Evolutionary conservation across 2,888 invertebrate species (phyloP).

Genomic region (Pogonocherus hispidulus): DNA sequence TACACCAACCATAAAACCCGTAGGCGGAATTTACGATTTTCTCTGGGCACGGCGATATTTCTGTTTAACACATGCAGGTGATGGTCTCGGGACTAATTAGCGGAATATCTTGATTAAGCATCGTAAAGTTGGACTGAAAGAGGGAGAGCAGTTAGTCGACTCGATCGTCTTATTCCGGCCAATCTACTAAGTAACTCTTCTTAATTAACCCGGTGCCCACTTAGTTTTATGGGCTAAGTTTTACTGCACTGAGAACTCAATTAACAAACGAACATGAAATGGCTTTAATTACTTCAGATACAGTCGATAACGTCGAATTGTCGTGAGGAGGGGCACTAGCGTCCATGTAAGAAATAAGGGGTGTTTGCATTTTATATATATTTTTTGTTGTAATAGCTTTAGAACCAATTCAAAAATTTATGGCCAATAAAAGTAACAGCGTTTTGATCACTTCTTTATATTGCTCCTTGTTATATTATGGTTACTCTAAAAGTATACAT

Average conservation of each 20-base stretch:
- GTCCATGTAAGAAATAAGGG: conserved; percentile 12
- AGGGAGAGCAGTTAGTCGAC: conserved; percentile 27
- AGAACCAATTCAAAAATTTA: conserved; percentile 1
- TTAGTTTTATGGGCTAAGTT: conserved; percentile 63
- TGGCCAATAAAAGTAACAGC: conserved; percentile 9
- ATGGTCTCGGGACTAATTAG: conserved; percentile 45
- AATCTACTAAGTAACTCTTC: conserved; percentile 50
- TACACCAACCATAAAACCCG: conserved; percentile 16
- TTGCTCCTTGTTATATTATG: conserved; percentile 4
- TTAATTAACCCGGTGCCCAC: conserved; percentile 62
- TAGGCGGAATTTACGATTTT: conserved; percentile 34
- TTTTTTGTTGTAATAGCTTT: neutral
- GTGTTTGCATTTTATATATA: neutral
- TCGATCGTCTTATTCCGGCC: conserved; percentile 30
- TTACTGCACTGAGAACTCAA: conserved; percentile 62
- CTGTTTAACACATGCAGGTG: conserved; percentile 40
- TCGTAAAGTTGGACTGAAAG: conserved; percentile 58
- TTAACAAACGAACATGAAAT: conserved; percentile 58
- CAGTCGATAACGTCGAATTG: conserved; percentile 22
- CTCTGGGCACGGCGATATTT: conserved; percentile 17
- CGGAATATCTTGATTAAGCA: conserved; percentile 53
- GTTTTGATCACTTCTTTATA: conserved; percentile 6
- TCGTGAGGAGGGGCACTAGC: neutral
- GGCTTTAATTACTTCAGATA: conserved; percentile 59
- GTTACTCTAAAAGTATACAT: neutral